phyloP scores from a whole-genome alignment of 2,113 vertebrate species.

The Calyptomena viridis region DNA sequence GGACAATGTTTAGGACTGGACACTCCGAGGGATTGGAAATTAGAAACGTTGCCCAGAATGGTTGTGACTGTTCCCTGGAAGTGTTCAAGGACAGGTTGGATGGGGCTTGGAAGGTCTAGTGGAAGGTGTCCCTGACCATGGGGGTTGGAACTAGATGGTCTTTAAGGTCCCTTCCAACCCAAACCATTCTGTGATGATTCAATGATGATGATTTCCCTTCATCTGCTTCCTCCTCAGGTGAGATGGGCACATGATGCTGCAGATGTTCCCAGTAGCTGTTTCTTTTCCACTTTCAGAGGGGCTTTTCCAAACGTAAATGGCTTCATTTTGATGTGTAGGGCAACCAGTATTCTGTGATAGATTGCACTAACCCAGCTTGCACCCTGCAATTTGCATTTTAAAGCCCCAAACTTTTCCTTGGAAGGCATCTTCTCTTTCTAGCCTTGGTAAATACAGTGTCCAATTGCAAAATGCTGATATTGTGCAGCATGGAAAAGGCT shows the following conservation, averaged over 20 bases:
- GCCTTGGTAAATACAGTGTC: conserved; percentile 38
- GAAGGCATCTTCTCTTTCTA: conserved; percentile 30
- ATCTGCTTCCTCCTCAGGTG: background rate
- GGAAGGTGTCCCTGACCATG: too few relatives aligned
- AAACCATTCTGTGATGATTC: background rate
- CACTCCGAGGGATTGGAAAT: background rate
- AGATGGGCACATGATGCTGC: background rate
- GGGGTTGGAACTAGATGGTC: background rate
- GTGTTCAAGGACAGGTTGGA: background rate
- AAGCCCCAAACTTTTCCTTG: background rate
- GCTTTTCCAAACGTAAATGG: background rate
- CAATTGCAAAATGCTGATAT: conserved; percentile 62
- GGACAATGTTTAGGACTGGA: too few relatives aligned
- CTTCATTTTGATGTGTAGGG: background rate
- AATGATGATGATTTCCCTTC: background rate
- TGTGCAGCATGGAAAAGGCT: conserved; percentile 63
- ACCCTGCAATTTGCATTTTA: background rate
- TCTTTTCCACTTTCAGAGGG: background rate
- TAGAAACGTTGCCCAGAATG: rapidly evolving
- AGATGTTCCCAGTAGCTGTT: background rate
- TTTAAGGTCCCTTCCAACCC: background rate
- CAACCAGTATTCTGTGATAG: background rate
- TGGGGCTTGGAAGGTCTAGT: background rate
- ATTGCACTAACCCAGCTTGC: background rate
- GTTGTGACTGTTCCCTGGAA: background rate